A percentile compares a stretch with the other conserved stretches of the same genome.
phyloP scores from a whole-genome alignment of 2,113 vertebrate genomes.

The Pluvianellus socialis region DNA sequence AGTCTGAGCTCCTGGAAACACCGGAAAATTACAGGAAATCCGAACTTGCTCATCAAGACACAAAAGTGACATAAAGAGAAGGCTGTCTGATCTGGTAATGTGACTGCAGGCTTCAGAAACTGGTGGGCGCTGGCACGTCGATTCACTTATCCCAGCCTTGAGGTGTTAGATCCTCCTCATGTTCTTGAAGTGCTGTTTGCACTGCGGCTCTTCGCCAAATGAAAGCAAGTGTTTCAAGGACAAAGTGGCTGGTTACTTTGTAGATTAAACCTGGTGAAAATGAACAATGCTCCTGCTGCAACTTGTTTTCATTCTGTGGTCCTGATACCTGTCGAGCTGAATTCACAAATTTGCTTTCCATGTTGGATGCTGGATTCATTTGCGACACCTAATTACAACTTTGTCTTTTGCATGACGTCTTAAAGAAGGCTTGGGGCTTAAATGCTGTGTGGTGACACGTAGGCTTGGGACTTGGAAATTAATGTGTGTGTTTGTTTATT shows the following conservation, averaged over 20 bases:
- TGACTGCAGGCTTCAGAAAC: not conserved
- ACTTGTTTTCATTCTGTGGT: not conserved
- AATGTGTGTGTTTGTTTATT: not conserved
- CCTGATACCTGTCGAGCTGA: not conserved
- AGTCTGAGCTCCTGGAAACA: not conserved
- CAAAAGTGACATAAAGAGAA: not conserved
- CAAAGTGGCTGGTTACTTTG: not conserved
- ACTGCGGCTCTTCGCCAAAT: not conserved
- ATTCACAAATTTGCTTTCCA: not conserved
- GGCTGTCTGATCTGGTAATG: not conserved
- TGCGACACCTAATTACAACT: not conserved
- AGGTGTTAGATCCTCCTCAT: not conserved
- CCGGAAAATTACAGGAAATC: not conserved
- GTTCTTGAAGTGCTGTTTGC: not conserved
- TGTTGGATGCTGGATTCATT: not conserved
- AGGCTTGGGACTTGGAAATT: not conserved
- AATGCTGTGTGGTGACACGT: not conserved
- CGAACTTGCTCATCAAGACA: not conserved
- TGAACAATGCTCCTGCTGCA: not conserved
- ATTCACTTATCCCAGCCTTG: not conserved
- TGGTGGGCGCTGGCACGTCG: not conserved
- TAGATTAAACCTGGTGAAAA: not conserved
- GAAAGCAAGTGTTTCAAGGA: not conserved
- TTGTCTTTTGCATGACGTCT: not conserved
- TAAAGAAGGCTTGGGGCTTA: not conserved